Evolutionary conservation across 2,888 invertebrate genomes (phyloP).

Genomic region (Rotaria socialis): DNA sequence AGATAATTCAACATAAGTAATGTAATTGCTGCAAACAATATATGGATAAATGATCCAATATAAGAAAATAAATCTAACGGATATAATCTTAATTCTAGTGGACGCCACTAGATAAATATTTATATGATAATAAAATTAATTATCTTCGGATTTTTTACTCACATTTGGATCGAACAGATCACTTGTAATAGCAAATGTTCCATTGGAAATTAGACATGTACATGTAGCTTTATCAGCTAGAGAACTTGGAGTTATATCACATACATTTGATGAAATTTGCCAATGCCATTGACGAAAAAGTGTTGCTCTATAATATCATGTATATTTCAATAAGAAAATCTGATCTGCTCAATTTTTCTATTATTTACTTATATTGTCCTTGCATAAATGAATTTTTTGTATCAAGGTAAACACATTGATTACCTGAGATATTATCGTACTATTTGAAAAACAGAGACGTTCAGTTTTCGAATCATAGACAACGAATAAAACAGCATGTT

Average conservation of each 20-base stretch:
- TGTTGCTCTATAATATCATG: neutral
- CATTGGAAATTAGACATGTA: constrained; percentile 51
- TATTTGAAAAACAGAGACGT: neutral
- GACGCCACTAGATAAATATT: constrained; percentile 54
- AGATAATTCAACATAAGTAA: constrained; percentile 54
- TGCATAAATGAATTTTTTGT: neutral
- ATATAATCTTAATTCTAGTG: constrained; percentile 53
- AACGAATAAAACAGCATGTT: no score
- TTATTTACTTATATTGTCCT: constrained; percentile 35
- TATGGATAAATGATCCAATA: constrained; percentile 57
- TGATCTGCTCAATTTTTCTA: neutral
- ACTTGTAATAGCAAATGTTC: constrained; percentile 57
- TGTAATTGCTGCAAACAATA: constrained; percentile 54
- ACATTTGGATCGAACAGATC: constrained; percentile 60
- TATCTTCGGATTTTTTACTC: constrained; percentile 48
- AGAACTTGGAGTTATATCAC: constrained; percentile 49
- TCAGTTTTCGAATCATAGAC: neutral
- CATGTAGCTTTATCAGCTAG: constrained; percentile 52
- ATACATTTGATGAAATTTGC: constrained; percentile 51
- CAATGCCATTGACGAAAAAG: constrained; percentile 47
- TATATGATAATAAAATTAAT: neutral
- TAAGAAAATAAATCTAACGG: constrained; percentile 58
- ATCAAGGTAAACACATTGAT: constrained; percentile 39
- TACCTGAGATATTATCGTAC: constrained; percentile 44
- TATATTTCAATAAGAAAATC: neutral